Conservation (phyloP, 2,113 vertebrate species). For the Chlorodrepanis virens region DNA sequence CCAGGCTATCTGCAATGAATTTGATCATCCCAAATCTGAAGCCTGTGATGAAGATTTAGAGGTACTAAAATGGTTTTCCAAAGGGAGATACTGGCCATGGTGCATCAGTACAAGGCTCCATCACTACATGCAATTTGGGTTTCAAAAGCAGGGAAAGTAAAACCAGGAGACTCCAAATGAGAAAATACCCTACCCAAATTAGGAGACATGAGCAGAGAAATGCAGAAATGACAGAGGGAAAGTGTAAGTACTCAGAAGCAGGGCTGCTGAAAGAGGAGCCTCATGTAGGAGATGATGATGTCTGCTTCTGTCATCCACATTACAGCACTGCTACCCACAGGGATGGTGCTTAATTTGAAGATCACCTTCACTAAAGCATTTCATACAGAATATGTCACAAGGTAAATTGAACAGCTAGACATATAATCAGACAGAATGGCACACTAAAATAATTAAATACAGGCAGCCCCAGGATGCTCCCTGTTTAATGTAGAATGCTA, state of each 20-base stretch:
- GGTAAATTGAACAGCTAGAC: conserved; percentile 46
- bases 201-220: neutral
- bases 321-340: neutral
- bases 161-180: neutral
- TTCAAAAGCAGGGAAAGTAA: neutral
- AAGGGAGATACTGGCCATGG: neutral
- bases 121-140: neutral
- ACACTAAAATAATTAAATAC: conserved; percentile 48
- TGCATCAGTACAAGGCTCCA: neutral
- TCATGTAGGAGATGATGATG: neutral
- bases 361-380: conserved; percentile 15
- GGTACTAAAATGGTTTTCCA: neutral
- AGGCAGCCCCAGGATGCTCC: conserved; percentile 46
- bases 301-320: neutral
- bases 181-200: neutral
- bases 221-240: neutral
- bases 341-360: conserved; percentile 17
- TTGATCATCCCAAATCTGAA: neutral
- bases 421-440: conserved; percentile 1
- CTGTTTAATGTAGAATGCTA: conserved; percentile 61
- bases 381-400: conserved; percentile 33
- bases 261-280: rapidly evolving
- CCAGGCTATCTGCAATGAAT: neutral
- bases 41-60: neutral
- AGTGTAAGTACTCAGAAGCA: neutral